A percentile compares a stretch with the other conserved stretches of the same genome.
phyloP scores from a whole-genome alignment of 1,140 invertebrate genomes.

The Tetramorium simillimum region DNA sequence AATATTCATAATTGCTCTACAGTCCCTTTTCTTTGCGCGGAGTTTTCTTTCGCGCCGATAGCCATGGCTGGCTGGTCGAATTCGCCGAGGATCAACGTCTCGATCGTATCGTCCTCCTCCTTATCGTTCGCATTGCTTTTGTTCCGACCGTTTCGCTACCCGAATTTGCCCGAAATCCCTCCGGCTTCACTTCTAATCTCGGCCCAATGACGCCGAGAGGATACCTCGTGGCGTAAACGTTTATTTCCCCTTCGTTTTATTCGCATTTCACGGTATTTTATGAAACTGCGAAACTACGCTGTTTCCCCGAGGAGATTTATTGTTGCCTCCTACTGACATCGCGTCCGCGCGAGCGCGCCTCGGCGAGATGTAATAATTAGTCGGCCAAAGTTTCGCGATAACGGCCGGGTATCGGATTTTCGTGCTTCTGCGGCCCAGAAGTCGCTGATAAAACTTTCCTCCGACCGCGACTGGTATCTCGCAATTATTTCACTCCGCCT shows the following conservation, averaged over 20 bases:
- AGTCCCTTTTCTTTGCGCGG: neutral
- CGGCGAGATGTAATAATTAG: constrained; percentile 59
- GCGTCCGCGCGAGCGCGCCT: constrained; percentile 13
- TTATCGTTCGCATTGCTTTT: neutral
- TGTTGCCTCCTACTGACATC: neutral
- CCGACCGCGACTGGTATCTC: constrained; percentile 41
- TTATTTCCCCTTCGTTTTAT: constrained; percentile 33
- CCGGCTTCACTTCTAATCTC: neutral
- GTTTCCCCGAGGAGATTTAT: constrained; percentile 41
- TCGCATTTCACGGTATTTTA: constrained; percentile 40
- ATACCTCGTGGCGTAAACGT: neutral
- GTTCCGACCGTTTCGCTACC: neutral
- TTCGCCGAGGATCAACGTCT: constrained; percentile 32
- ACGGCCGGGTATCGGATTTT: constrained; percentile 55
- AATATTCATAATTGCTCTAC: constrained; percentile 69
- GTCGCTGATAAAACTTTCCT: constrained; percentile 59
- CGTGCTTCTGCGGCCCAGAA: constrained; percentile 54
- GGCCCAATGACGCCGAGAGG: neutral
- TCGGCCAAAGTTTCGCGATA: constrained; percentile 56
- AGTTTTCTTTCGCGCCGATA: constrained; percentile 31
- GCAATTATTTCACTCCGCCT: constrained; percentile 53
- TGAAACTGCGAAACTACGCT: constrained; percentile 10
- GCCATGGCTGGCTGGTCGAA: constrained; percentile 12
- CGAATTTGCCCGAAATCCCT: constrained; percentile 16
- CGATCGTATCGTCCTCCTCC: constrained; percentile 26